phyloP scores from a whole-genome alignment of 1,140 invertebrate species.

The Orchestia grillus region DNA sequence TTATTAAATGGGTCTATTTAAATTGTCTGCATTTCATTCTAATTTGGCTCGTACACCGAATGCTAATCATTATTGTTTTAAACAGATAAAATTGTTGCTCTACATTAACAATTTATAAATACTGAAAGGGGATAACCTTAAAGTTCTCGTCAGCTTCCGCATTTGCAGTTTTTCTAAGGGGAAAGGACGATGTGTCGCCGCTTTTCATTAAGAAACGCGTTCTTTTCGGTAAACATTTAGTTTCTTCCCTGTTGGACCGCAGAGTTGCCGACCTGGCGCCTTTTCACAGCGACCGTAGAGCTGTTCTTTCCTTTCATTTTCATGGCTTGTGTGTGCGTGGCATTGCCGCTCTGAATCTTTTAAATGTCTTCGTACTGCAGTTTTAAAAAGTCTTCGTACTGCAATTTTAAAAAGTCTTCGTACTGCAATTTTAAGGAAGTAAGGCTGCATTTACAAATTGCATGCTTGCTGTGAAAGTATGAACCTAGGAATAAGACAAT shows the following conservation, averaged over 20 bases:
- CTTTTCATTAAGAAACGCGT: neutral
- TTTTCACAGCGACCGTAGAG: neutral
- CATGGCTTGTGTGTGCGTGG: neutral
- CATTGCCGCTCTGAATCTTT: neutral
- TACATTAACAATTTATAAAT: too few species aligned
- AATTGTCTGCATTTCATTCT: too few species aligned
- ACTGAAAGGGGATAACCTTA: too few species aligned
- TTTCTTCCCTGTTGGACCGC: neutral
- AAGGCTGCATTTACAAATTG: neutral
- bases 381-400: too few species aligned
- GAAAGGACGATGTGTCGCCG: neutral
- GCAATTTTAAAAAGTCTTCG: neutral
- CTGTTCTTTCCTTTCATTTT: neutral
- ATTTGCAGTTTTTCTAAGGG: neutral
- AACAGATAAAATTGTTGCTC: too few species aligned
- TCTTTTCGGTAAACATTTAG: neutral
- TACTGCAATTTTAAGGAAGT: neutral
- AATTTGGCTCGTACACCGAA: too few species aligned
- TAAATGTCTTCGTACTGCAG: too few species aligned
- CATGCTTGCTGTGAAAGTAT: neutral
- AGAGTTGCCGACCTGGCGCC: neutral
- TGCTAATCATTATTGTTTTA: too few species aligned
- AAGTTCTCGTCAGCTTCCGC: too few species aligned
- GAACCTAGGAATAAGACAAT: neutral
- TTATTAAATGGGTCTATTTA: too few species aligned